A percentile compares a stretch with the other conserved stretches of the same genome.
phyloP scores from a whole-genome alignment of 1,140 invertebrate genomes.

The Leguminivora glycinivorella region DNA sequence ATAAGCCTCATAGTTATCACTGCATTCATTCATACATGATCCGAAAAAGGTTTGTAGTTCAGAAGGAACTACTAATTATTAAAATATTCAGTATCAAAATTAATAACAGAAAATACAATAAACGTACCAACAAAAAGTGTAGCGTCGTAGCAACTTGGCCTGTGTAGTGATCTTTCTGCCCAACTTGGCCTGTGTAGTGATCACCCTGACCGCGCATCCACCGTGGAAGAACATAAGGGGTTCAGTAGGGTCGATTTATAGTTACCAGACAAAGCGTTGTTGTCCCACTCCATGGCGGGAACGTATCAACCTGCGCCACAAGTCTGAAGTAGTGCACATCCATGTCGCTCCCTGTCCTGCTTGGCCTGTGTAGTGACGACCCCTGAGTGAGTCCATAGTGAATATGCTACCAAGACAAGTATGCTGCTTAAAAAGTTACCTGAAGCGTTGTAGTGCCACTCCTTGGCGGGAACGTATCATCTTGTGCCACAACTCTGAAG shows the following conservation, averaged over 20 bases:
- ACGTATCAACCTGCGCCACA: constrained; percentile 92
- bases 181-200: too few species aligned
- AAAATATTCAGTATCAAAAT: too few species aligned
- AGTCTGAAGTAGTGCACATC: constrained; percentile 89
- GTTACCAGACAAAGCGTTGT: constrained; percentile 88
- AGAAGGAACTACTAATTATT: too few species aligned
- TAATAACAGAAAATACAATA: too few species aligned
- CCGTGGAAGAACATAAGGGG: too few species aligned
- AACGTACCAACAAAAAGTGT: too few species aligned
- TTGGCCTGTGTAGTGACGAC: constrained; percentile 90
- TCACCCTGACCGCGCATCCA: constrained; percentile 92
- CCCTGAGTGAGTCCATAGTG: constrained; percentile 89
- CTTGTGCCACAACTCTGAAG: constrained; percentile 89
- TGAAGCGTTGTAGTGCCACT: constrained; percentile 93
- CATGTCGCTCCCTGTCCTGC: constrained; percentile 88
- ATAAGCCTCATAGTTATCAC: not conserved
- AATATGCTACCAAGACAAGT: constrained; percentile 90
- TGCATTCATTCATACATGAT: too few species aligned
- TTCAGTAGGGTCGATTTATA: too few species aligned
- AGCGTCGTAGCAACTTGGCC: too few species aligned
- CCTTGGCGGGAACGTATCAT: constrained; percentile 91
- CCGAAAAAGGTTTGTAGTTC: not conserved
- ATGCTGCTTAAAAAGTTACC: constrained; percentile 87
- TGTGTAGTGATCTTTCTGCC: too few species aligned
- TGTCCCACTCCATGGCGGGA: constrained; percentile 91